A percentile compares a stretch with the other conserved stretches of the same genome.
Evolutionary conservation across 2,797 vertebrate genomes (phyloP).

Genomic region (Dipus sagitta): DNA sequence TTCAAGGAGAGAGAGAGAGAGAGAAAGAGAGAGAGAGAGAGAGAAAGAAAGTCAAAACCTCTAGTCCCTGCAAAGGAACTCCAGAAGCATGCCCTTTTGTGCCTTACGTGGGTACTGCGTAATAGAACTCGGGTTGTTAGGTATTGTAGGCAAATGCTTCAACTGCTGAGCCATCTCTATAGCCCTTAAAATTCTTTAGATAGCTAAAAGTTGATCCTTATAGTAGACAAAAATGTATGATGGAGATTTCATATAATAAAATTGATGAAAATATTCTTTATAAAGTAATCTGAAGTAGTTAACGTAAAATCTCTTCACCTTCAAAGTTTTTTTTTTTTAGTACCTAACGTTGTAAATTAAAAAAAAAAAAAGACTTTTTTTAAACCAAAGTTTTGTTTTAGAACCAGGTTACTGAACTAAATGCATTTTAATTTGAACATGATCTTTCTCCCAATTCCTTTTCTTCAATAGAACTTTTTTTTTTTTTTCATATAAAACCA

Average conservation of each 20-base stretch:
- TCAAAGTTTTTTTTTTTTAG: background rate
- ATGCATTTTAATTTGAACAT: conserved; percentile 12
- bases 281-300: no score
- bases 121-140: no score
- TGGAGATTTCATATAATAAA: background rate
- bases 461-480: background rate
- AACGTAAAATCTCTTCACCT: background rate
- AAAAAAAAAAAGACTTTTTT: background rate
- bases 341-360: conserved; percentile 26
- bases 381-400: background rate
- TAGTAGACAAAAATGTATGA: conserved; percentile 7
- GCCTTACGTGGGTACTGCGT: no score
- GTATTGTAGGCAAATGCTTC: no score
- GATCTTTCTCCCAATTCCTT: background rate
- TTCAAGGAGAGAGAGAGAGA: no score
- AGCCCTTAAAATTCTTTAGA: conserved; percentile 4
- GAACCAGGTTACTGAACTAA: conserved; percentile 20
- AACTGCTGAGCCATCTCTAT: no score
- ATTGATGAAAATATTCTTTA: conserved; percentile 11
- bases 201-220: conserved; percentile 36
- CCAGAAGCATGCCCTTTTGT: no score
- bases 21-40: no score
- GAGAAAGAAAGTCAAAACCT: no score
- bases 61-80: no score
- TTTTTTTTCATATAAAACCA: conserved; percentile 24